Conservation (phyloP, 2,797 vertebrate species). For the Acanthurus tractus region DNA sequence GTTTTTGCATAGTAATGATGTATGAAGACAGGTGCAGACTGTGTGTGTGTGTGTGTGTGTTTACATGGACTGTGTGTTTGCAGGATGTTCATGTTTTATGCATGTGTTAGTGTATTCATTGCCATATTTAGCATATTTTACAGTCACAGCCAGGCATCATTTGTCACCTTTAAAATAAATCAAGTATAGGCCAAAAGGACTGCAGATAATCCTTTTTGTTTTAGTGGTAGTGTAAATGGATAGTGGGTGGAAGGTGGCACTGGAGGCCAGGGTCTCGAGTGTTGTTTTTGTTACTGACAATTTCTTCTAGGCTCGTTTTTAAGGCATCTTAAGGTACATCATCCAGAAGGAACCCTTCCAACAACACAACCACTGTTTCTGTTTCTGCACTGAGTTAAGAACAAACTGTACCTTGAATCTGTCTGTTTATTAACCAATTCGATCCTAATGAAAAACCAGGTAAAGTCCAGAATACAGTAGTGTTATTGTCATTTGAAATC, state of each 20-base stretch:
- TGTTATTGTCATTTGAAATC: slow-evolving; percentile 31
- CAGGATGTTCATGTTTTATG: slow-evolving; percentile 51
- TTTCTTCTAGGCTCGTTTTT: slow-evolving; percentile 35
- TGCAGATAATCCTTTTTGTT: slow-evolving; percentile 35
- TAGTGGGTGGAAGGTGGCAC: slow-evolving; percentile 54
- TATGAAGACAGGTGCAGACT: slow-evolving; percentile 70
- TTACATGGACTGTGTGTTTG: slow-evolving; percentile 45
- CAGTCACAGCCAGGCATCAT: slow-evolving; percentile 31
- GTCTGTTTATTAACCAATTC: slow-evolving; percentile 23
- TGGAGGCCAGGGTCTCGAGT: slow-evolving; percentile 45
- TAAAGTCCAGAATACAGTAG: slow-evolving; percentile 8
- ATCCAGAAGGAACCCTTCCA: slow-evolving; percentile 17
- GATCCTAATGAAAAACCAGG: slow-evolving; percentile 15
- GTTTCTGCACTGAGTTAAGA: slow-evolving; percentile 37
- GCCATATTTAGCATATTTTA: slow-evolving; percentile 36
- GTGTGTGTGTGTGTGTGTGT: slow-evolving; percentile 54
- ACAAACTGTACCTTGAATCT: slow-evolving; percentile 37
- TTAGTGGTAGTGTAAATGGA: slow-evolving; percentile 32
- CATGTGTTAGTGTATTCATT: slow-evolving; percentile 40
- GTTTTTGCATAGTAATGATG: slow-evolving; percentile 73
- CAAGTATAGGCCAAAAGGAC: slow-evolving; percentile 23
- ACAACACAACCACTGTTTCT: slow-evolving; percentile 31
- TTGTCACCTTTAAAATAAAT: slow-evolving; percentile 31
- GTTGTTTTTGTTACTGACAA: slow-evolving; percentile 54
- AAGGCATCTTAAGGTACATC: slow-evolving; percentile 25